phyloP scores from a whole-genome alignment of 1,140 invertebrate genomes.

The Notospermus geniculatus region DNA sequence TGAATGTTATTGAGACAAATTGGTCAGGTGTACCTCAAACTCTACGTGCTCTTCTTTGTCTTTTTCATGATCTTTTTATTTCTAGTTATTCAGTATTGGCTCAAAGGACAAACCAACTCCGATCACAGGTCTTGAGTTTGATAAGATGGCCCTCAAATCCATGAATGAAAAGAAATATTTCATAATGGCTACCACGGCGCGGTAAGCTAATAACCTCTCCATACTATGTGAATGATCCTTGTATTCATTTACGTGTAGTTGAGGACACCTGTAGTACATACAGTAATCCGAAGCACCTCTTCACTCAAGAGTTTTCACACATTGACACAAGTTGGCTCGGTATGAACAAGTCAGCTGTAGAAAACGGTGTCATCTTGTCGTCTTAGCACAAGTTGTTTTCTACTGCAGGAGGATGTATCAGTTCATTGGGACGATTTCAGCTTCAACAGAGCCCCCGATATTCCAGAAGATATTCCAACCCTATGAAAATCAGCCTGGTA shows the following conservation, averaged over 20 bases:
- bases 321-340: no score
- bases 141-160: constrained; percentile 57
- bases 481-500: constrained; percentile 74
- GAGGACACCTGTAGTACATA: no score
- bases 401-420: constrained; percentile 71
- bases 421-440: constrained; percentile 73
- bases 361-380: no score
- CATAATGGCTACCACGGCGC: constrained; percentile 78
- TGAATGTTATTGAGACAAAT: no score
- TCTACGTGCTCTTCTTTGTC: neutral
- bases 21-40: no score
- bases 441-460: constrained; percentile 73
- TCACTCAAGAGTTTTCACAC: no score
- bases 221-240: no score
- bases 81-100: neutral
- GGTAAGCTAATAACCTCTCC: constrained; percentile 32
- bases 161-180: constrained; percentile 62
- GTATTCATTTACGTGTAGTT: no score
- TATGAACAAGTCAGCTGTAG: no score
- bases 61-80: constrained; percentile 7
- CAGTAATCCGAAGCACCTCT: no score
- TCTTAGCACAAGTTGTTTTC: neutral
- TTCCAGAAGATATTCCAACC: constrained; percentile 78
- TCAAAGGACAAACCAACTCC: constrained; percentile 63
- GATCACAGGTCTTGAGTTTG: constrained; percentile 83